phyloP scores from a whole-genome alignment of 2,888 invertebrate species.

The Hirtodrosophila cameraria region DNA sequence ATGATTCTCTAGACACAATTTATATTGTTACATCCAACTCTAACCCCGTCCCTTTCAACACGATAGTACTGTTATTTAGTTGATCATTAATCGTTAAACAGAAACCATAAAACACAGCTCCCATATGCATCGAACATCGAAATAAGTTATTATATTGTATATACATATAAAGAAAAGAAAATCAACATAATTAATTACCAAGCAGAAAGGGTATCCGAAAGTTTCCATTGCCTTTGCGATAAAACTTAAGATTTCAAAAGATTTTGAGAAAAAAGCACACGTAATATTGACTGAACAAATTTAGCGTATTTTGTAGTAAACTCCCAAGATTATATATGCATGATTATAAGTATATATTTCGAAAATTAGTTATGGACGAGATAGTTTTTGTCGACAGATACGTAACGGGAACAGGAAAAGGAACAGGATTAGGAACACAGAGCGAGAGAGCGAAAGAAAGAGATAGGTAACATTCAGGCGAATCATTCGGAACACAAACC shows the following conservation, averaged over 20 bases:
- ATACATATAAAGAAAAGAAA: constrained; percentile 31
- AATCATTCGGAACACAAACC: constrained; percentile 74
- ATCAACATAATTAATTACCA: background rate
- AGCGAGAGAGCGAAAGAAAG: constrained; percentile 23
- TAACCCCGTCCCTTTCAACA: constrained; percentile 23
- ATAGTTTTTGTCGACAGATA: constrained; percentile 39
- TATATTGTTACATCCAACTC: constrained; percentile 7
- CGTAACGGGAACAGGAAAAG: constrained; percentile 31
- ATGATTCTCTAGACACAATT: constrained; percentile 49
- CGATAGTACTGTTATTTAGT: constrained; percentile 75
- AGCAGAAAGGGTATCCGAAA: constrained; percentile 2
- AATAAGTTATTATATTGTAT: constrained; percentile 40
- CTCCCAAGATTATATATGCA: constrained; percentile 44
- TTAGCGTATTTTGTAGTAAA: constrained; percentile 66
- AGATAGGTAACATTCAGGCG: constrained; percentile 58
- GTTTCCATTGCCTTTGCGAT: constrained; percentile 33
- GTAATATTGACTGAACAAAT: constrained; percentile 73
- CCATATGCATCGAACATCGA: constrained; percentile 31
- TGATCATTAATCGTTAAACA: constrained; percentile 50
- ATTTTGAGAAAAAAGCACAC: constrained; percentile 27
- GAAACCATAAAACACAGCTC: constrained; percentile 1
- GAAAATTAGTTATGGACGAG: constrained; percentile 34
- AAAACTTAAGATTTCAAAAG: constrained; percentile 8
- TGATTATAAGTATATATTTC: constrained; percentile 19
- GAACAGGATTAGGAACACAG: constrained; percentile 29